Conservation (phyloP, 1,140 invertebrate species). For the Zaprionus ornatus region DNA sequence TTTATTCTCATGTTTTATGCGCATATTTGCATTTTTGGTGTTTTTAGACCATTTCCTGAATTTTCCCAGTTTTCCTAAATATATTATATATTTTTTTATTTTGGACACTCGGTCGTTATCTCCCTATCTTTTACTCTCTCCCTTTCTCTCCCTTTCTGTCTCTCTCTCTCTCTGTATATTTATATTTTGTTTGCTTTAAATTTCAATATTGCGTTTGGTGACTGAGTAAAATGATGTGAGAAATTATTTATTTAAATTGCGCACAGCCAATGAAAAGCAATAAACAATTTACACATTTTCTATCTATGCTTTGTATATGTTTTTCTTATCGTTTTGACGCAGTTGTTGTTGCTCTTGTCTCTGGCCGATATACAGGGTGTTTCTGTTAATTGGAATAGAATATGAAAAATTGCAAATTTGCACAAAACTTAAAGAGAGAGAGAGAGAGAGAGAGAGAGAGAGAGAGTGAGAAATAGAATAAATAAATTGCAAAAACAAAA, state of each 20-base stretch:
- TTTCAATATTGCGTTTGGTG: conserved; percentile 45
- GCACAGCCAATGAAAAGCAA: conserved; percentile 26
- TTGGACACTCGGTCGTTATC: background rate
- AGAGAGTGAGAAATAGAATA: background rate
- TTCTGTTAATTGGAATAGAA: background rate
- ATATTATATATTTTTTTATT: background rate
- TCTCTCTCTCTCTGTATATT: background rate
- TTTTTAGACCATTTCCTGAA: conserved; percentile 44
- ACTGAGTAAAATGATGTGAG: conserved; percentile 44
- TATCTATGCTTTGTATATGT: conserved; percentile 19
- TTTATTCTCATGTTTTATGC: conserved; percentile 22
- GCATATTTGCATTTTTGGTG: conserved; percentile 33
- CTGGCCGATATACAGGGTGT: background rate
- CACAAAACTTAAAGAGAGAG: background rate
- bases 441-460: too few species aligned
- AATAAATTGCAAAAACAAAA: background rate
- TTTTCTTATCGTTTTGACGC: conserved; percentile 13
- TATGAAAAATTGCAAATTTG: background rate
- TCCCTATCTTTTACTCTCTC: background rate
- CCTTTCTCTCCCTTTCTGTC: background rate
- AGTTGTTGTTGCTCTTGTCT: conserved; percentile 8
- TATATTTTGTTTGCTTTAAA: conserved; percentile 42
- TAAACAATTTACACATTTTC: conserved; percentile 41
- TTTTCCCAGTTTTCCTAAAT: conserved; percentile 3
- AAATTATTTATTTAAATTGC: conserved; percentile 71